Base-by-base conservation (phyloP, 2,797 vertebrate genomes). In the Otolemur crassicaudatus region DNA sequence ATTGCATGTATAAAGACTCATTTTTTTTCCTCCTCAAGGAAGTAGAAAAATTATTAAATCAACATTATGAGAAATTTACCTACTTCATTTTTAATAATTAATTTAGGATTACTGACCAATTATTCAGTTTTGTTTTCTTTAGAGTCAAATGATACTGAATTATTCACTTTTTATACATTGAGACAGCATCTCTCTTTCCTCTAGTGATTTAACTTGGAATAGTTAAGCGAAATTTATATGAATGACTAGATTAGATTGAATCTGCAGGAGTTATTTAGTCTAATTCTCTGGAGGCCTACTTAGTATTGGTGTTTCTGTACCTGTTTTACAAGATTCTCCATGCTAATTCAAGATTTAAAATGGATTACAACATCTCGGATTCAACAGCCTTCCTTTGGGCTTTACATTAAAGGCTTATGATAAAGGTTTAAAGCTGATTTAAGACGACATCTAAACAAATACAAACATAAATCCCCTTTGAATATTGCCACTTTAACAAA, bases 311-410 rank as follows among this genome's bases (percentile, higher is more conserved):
- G 22, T 29, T 92, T 87, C 87, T 56, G 1, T 63, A 40, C 19
- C 31, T 76, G 12, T 79, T 84, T 95, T 77, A 87, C 13, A 87
- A 90, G 63, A 58, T 8, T 69, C 22, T 94, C 56, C 13, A 61
- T 16, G 77, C 25, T 85, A 81, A 90, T 81, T 94, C 61, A 85
- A 90, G 72, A 56, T 76, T 84, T 86, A 46, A 92, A 92, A 87
- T 79, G 6, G 9, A 87, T 94, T 89, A 49, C 3, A 69, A 10
- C 20, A 46, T 46, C 37, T 37, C 22, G 43, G 16, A 77, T 87
- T 83, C 56, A 79, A n/a, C 20, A 53, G 58, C 34, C 86, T 96
- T 75, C 60, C 90, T 90, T 46, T 63, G 27, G 34, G 49, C 13
- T 75, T 60, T 77, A 91, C 27, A 56, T 65, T 91, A 84, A 91